Evolutionary conservation across 2,888 invertebrate genomes (phyloP).

Genomic region (Vannuccia rotundouncinata): DNA sequence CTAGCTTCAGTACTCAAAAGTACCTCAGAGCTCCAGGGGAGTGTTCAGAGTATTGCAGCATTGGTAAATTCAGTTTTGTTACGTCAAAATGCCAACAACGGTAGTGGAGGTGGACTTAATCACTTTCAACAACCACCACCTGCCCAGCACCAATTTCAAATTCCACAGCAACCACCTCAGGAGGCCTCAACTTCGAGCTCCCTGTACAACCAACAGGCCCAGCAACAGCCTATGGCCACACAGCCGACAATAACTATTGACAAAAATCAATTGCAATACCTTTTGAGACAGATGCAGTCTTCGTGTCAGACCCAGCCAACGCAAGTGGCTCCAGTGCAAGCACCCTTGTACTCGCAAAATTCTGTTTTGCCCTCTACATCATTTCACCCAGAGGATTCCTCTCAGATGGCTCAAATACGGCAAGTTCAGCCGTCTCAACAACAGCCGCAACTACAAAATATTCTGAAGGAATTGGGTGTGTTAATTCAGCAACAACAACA

Average conservation of each 20-base stretch:
- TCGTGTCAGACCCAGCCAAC: neutral
- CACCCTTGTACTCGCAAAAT: neutral
- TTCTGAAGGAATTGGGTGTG: neutral
- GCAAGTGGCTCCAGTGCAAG: neutral
- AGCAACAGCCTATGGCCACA: neutral
- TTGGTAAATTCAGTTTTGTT: neutral
- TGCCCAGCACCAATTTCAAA: neutral
- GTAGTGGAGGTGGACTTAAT: neutral
- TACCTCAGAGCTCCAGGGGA: neutral
- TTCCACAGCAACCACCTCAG: neutral
- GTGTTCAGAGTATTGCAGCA: neutral
- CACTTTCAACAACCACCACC: neutral
- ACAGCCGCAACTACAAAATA: neutral
- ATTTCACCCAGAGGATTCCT: neutral
- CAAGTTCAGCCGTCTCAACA: neutral
- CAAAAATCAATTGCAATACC: neutral
- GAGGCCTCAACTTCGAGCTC: neutral
- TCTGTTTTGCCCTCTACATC: neutral
- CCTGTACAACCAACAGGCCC: neutral
- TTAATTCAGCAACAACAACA: constrained; percentile 11
- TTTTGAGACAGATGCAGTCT: neutral
- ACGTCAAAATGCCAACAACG: neutral
- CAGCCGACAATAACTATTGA: neutral
- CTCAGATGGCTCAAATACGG: neutral
- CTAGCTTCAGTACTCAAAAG: neutral